phyloP scores from a whole-genome alignment of 2,888 invertebrate species.

The Allophyes oxyacanthae region DNA sequence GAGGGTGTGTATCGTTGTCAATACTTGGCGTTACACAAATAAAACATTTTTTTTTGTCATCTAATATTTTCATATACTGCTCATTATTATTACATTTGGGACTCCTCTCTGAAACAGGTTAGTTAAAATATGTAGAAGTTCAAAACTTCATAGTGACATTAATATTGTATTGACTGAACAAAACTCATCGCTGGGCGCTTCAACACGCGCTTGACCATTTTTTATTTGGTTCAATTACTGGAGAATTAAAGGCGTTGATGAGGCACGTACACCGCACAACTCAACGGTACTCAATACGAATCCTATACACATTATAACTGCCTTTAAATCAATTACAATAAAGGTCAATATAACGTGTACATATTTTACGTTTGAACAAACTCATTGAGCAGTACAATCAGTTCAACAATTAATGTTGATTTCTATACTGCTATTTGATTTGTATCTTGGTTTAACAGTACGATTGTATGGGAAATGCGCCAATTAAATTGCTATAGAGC shows the following conservation, averaged over 20 bases:
- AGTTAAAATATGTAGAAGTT: no score
- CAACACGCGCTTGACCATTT: conserved; percentile 37
- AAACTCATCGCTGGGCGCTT: conserved; percentile 4
- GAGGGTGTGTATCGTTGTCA: no score
- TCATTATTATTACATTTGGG: no score
- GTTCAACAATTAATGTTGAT: conserved; percentile 83
- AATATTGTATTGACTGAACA: no score
- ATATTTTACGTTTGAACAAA: conserved; percentile 44
- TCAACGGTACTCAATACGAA: conserved; percentile 4
- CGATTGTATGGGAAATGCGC: conserved; percentile 77
- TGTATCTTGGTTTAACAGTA: conserved; percentile 72
- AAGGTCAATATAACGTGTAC: conserved; percentile 45
- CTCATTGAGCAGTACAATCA: conserved; percentile 66
- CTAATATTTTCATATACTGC: no score
- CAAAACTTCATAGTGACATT: no score
- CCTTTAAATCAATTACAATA: conserved; percentile 24
- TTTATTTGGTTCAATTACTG: conserved; percentile 64
- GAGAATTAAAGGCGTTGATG: conserved; percentile 69
- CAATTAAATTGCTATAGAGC: conserved; percentile 74
- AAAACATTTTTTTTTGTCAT: no score
- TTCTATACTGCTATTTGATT: conserved; percentile 81
- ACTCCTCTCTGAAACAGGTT: no score
- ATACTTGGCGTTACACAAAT: no score
- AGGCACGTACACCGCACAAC: conserved; percentile 55
- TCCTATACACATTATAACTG: conserved; percentile 7